Evolutionary conservation across 1,140 invertebrate genomes (phyloP).

Genomic region (Hyles vespertilio): DNA sequence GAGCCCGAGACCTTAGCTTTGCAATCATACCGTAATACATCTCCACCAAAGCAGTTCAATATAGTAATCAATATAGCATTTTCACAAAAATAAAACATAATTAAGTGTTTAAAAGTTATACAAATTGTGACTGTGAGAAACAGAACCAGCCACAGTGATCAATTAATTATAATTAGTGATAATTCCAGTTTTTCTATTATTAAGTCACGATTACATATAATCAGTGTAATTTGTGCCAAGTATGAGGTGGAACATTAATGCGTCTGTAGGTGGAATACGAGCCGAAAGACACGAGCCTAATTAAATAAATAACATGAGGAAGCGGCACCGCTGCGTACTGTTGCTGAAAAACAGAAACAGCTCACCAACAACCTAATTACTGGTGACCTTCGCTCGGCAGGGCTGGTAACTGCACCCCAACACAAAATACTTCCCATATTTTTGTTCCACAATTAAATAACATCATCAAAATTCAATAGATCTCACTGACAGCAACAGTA

Average conservation of each 20-base stretch:
- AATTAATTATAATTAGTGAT: too few relatives aligned
- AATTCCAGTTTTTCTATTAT: too few relatives aligned
- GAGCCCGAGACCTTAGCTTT: too few relatives aligned
- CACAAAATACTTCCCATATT: not conserved
- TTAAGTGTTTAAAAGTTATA: too few relatives aligned
- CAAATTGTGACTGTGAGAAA: too few relatives aligned
- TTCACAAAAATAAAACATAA: too few relatives aligned
- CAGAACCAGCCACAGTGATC: too few relatives aligned
- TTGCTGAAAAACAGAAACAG: constrained; percentile 54
- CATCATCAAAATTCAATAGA: constrained; percentile 24
- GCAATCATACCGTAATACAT: too few relatives aligned
- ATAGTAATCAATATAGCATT: too few relatives aligned
- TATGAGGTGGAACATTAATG: not conserved
- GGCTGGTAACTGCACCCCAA: constrained; percentile 24
- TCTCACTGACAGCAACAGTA: constrained; percentile 23
- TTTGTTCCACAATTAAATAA: constrained; percentile 14
- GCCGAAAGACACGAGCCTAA: constrained; percentile 27
- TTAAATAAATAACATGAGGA: constrained; percentile 57
- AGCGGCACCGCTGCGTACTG: constrained; percentile 34
- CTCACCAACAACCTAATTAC: constrained; percentile 51
- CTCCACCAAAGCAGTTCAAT: too few relatives aligned
- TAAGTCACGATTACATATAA: too few relatives aligned
- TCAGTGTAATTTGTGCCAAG: too few relatives aligned
- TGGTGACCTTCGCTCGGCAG: constrained; percentile 42
- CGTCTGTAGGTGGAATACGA: constrained; percentile 12